Evolutionary conservation across 2,113 vertebrate species (phyloP).

Genomic region (Cichladusa arquata): DNA sequence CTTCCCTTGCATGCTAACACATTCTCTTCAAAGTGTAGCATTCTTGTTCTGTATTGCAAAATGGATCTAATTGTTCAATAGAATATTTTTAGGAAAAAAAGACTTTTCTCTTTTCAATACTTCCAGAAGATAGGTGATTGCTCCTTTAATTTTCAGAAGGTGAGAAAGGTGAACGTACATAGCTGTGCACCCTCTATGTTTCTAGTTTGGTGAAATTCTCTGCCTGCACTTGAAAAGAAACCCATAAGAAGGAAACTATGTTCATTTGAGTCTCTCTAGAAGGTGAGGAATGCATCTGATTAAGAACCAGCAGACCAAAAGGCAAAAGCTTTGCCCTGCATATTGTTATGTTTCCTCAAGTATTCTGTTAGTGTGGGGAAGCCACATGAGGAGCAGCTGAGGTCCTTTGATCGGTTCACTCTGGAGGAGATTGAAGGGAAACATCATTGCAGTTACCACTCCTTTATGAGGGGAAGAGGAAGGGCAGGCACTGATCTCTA

Average conservation of each 20-base stretch:
- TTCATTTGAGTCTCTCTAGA: not conserved
- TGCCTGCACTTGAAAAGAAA: not conserved
- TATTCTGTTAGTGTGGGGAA: not conserved
- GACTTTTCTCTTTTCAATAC: not conserved
- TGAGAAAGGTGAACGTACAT: not conserved
- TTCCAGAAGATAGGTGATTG: not conserved
- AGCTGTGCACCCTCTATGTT: not conserved
- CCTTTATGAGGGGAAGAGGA: accelerated
- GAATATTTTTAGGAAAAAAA: not conserved
- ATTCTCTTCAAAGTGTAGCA: not conserved
- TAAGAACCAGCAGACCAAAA: not conserved
- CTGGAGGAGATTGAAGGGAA: not conserved
- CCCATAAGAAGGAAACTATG: not conserved
- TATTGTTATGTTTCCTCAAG: not conserved
- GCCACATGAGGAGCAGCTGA: not conserved
- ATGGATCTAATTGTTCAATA: not conserved
- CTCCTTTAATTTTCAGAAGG: not conserved
- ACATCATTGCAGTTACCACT: not conserved
- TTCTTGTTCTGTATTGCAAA: not conserved
- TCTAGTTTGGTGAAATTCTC: not conserved
- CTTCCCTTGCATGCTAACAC: not conserved
- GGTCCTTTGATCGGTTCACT: not conserved
- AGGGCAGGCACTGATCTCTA: not conserved
- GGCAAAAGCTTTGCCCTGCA: not conserved
- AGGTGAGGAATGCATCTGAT: not conserved